phyloP scores from a whole-genome alignment of 2,113 vertebrate genomes.

The Thamnaconus septentrionalis region DNA sequence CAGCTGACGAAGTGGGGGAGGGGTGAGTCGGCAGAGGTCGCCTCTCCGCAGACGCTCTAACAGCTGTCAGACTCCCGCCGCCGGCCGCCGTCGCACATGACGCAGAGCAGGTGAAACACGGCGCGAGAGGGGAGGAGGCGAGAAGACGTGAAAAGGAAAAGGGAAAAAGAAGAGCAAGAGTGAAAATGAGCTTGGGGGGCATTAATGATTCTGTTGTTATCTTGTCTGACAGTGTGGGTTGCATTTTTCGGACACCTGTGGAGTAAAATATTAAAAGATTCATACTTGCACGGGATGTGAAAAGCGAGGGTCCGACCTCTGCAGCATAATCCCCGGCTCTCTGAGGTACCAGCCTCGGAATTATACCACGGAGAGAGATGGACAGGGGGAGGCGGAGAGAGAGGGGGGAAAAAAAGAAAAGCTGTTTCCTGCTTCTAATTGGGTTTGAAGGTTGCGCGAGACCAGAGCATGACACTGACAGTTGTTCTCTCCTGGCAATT shows the following conservation, averaged over 20 bases:
- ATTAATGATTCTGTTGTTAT: slow-evolving; percentile 71
- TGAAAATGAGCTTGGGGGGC: slow-evolving; percentile 8
- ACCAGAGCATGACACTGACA: slow-evolving; percentile 51
- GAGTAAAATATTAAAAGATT: slow-evolving; percentile 72
- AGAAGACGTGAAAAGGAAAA: not conserved
- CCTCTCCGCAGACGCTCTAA: slow-evolving; percentile 16
- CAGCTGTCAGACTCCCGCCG: slow-evolving; percentile 48
- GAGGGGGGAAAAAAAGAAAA: slow-evolving; percentile 45
- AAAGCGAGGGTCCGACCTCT: slow-evolving; percentile 35
- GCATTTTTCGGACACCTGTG: slow-evolving; percentile 41
- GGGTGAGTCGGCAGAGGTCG: not conserved
- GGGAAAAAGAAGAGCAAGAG: slow-evolving; percentile 14
- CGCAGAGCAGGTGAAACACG: slow-evolving; percentile 18
- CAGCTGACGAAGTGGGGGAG: slow-evolving; percentile 36
- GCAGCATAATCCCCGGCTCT: slow-evolving; percentile 44
- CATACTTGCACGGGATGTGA: slow-evolving; percentile 48
- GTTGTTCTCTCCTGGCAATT: slow-evolving; percentile 46
- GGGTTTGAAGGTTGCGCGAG: slow-evolving; percentile 63
- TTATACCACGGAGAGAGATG: slow-evolving; percentile 45
- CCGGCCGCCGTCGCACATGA: slow-evolving; percentile 25
- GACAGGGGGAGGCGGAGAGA: slow-evolving; percentile 4
- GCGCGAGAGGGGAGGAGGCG: slow-evolving; percentile 10
- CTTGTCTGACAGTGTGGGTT: slow-evolving; percentile 37
- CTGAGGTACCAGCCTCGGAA: slow-evolving; percentile 19
- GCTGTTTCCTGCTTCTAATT: slow-evolving; percentile 54